Evolutionary conservation across 2,888 invertebrate genomes (phyloP).

Genomic region (Drosophila kuntzei): DNA sequence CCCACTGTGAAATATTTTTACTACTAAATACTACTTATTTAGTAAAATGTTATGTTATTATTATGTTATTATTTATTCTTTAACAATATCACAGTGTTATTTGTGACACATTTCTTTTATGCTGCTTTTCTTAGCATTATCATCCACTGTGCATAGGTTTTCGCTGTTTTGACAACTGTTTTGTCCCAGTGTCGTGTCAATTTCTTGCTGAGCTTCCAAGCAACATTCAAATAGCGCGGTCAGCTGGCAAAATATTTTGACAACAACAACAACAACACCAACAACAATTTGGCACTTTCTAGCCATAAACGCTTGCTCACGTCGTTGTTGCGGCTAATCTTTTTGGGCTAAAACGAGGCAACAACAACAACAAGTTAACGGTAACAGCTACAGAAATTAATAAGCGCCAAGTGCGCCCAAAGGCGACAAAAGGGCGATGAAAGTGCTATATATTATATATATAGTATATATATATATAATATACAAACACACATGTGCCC

Average conservation of each 20-base stretch:
- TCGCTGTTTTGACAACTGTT: neutral
- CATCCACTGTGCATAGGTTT: conserved; percentile 37
- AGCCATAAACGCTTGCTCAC: conserved; percentile 68
- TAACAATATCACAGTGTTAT: neutral
- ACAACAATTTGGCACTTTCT: conserved; percentile 62
- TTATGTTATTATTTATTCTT: no score
- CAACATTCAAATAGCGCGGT: conserved; percentile 60
- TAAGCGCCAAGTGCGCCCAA: conserved; percentile 71
- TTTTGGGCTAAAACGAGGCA: conserved; percentile 29
- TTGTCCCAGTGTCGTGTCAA: conserved; percentile 41
- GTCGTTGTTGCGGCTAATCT: conserved; percentile 47
- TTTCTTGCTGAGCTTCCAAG: conserved; percentile 32
- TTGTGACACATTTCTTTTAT: no score
- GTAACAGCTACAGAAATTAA: conserved; percentile 62
- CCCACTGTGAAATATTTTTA: no score
- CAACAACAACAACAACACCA: conserved; percentile 41
- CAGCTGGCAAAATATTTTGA: conserved; percentile 73
- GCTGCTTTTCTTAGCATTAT: neutral
- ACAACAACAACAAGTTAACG: conserved; percentile 28
- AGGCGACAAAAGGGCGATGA: conserved; percentile 65
- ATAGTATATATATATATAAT: conserved; percentile 6
- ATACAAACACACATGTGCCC: conserved; percentile 1
- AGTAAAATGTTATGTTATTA: no score
- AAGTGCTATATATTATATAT: conserved; percentile 63
- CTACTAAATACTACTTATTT: no score